A percentile compares a stretch with the other conserved stretches of the same genome.
Conservation (phyloP, 1,140 invertebrate genomes). For the Stegodyphus mimosarum region DNA sequence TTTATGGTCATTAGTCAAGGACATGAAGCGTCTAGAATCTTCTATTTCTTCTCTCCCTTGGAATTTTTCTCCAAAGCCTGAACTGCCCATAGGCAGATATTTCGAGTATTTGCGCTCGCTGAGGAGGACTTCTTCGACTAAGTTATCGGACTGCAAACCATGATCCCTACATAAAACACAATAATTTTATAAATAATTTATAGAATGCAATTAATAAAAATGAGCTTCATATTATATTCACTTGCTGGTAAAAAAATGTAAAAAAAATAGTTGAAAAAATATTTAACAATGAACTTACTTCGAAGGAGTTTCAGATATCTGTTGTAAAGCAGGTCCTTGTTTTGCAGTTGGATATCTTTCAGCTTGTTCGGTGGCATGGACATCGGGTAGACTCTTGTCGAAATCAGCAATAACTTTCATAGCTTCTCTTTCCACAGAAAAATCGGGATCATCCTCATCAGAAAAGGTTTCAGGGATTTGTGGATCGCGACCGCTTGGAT, state of each 20-base stretch:
- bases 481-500: slow-evolving; percentile 28
- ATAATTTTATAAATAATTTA: no score
- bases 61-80: neutral
- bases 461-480: neutral
- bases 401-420: slow-evolving; percentile 29
- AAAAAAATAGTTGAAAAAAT: no score
- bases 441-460: slow-evolving; percentile 14
- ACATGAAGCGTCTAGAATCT: slow-evolving; percentile 35
- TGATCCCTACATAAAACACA: slow-evolving; percentile 2
- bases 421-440: slow-evolving; percentile 16
- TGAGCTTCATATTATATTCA: no score
- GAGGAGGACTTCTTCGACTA: slow-evolving; percentile 49
- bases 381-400: slow-evolving; percentile 12
- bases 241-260: no score
- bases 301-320: neutral
- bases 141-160: slow-evolving; percentile 32
- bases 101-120: slow-evolving; percentile 23
- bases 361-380: neutral
- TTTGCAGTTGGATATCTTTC: neutral
- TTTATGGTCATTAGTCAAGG: slow-evolving; percentile 27
- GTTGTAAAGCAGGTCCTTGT: neutral
- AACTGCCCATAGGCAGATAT: no score
- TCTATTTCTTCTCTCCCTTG: slow-evolving; percentile 11
- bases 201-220: no score
- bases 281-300: neutral